A percentile compares a stretch with the other conserved stretches of the same genome.
phyloP scores from a whole-genome alignment of 53 echinoderm and acorn worm genomes.

The Henricia sp. region DNA sequence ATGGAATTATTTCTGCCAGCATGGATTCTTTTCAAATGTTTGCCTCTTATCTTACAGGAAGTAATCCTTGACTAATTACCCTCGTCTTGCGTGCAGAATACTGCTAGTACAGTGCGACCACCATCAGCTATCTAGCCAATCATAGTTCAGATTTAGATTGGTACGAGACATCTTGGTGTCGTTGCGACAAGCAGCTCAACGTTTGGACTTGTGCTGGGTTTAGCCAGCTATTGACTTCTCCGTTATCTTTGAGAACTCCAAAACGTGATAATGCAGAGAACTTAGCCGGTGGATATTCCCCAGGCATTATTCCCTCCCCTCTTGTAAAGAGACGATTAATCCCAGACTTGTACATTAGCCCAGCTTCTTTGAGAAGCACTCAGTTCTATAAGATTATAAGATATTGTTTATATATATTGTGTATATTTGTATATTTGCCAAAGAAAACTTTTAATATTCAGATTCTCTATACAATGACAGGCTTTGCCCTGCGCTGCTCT shows the following conservation, averaged over 20 bases:
- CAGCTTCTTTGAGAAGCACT: constrained; percentile 71
- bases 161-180: not conserved
- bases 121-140: no score
- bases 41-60: no score
- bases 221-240: not conserved
- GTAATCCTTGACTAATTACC: no score
- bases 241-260: constrained; percentile 18
- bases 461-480: constrained; percentile 43
- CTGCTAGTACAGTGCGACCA: no score
- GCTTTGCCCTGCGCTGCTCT: constrained; percentile 1
- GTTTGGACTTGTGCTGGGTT: not conserved
- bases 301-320: not conserved
- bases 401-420: constrained; percentile 94
- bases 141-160: no score
- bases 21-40: no score
- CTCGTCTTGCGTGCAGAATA: no score
- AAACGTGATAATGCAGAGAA: constrained; percentile 41
- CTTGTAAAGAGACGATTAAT: constrained; percentile 21
- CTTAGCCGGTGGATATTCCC: not conserved
- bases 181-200: no score
- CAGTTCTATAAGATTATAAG: constrained; percentile 80
- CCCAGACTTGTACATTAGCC: constrained; percentile 24
- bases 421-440: constrained; percentile 98
- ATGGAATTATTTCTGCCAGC: no score
- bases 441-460: constrained; percentile 71